Percentiles rank a stretch among this genome's conserved stretches.
Evolutionary conservation across 2,888 invertebrate genomes (phyloP).

Genomic region (Perizoma affinitatum): DNA sequence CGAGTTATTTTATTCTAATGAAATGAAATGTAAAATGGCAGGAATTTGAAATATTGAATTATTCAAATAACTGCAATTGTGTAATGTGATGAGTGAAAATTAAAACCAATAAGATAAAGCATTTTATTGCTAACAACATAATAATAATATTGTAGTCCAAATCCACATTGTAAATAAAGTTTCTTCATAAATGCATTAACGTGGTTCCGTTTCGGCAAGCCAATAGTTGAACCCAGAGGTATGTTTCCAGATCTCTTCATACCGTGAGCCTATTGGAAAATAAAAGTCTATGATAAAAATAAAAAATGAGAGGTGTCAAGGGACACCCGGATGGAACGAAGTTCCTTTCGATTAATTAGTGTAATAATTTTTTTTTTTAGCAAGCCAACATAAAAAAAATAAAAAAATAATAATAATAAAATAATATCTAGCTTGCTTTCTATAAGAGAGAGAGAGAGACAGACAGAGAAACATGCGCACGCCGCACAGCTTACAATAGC

Average conservation of each 20-base stretch:
- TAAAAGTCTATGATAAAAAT: constrained; percentile 71
- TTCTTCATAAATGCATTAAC: constrained; percentile 73
- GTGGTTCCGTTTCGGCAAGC: constrained; percentile 54
- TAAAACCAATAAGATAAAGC: constrained; percentile 46
- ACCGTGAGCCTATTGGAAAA: constrained; percentile 80
- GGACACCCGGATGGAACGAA: too few species aligned
- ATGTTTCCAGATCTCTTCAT: constrained; percentile 65
- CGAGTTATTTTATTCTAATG: too few species aligned
- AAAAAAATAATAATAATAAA: too few species aligned
- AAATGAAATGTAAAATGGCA: too few species aligned
- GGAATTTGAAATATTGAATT: not conserved
- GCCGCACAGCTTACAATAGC: too few species aligned
- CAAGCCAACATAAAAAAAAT: too few species aligned
- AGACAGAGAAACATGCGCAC: too few species aligned
- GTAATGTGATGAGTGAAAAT: constrained; percentile 28
- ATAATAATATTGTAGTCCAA: constrained; percentile 62
- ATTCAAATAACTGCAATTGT: not conserved
- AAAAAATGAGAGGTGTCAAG: too few species aligned
- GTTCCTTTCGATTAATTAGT: too few species aligned
- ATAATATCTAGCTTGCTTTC: too few species aligned
- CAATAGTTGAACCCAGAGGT: constrained; percentile 54
- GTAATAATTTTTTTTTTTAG: too few species aligned
- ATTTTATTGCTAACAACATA: constrained; percentile 70
- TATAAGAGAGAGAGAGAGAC: too few species aligned
- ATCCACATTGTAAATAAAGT: constrained; percentile 56